A percentile compares a stretch with the other conserved stretches of the same genome.
phyloP scores from a whole-genome alignment of 2,888 invertebrate genomes.

The Xanthia icteritia region DNA sequence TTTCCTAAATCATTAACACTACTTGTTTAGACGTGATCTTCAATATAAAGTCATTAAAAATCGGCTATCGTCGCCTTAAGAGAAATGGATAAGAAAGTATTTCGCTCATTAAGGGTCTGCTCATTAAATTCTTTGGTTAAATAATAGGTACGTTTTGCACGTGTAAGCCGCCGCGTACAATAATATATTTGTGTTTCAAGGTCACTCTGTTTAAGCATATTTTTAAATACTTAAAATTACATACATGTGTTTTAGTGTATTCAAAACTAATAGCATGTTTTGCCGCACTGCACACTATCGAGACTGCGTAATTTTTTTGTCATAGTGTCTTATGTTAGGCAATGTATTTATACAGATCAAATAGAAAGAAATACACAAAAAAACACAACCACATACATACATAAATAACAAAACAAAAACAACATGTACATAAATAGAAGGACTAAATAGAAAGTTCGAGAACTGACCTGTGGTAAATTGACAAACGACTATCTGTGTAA shows the following conservation, averaged over 20 bases:
- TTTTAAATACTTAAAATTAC: too few relatives aligned
- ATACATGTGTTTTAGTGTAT: not conserved
- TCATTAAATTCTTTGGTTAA: conserved; percentile 2
- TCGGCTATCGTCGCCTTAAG: too few relatives aligned
- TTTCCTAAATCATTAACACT: too few relatives aligned
- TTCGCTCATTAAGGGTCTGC: not conserved
- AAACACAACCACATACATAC: too few relatives aligned
- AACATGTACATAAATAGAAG: not conserved
- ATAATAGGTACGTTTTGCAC: not conserved
- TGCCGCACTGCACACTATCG: not conserved
- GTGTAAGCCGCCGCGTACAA: not conserved
- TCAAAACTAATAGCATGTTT: not conserved
- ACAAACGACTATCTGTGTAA: conserved; percentile 87
- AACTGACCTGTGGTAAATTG: conserved; percentile 84
- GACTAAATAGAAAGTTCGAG: not conserved
- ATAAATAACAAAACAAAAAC: too few relatives aligned
- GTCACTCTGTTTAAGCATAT: not conserved
- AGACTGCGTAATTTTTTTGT: not conserved
- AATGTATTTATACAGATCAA: not conserved
- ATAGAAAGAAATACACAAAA: not conserved
- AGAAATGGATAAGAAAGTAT: not conserved
- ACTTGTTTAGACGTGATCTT: too few relatives aligned
- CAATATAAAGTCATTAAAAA: too few relatives aligned
- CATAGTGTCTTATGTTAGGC: too few relatives aligned
- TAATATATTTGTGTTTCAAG: conserved; percentile 6